Percentiles rank a stretch among this genome's conserved stretches.
phyloP scores from a whole-genome alignment of 2,888 invertebrate genomes.

The Hydropsyche betteni region DNA sequence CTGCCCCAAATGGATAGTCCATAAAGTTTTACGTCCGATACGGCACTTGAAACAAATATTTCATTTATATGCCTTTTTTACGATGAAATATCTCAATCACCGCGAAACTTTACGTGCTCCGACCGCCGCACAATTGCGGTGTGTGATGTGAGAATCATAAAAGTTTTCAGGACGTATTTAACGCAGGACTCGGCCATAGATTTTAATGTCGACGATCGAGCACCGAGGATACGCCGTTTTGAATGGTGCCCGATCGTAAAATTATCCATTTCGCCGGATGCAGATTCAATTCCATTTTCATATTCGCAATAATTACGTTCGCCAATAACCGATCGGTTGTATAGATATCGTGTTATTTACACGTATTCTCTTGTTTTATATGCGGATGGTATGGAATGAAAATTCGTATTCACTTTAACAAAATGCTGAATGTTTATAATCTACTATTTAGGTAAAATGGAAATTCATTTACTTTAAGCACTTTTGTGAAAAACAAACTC shows the following conservation, averaged over 20 bases:
- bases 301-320: too few species aligned
- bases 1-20: neutral
- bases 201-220: neutral
- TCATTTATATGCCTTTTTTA: constrained; percentile 23
- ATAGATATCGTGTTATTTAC: too few species aligned
- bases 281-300: too few species aligned
- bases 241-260: constrained; percentile 6
- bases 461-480: too few species aligned
- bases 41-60: constrained; percentile 20
- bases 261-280: neutral
- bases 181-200: constrained; percentile 6
- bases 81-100: constrained; percentile 42
- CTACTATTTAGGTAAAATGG: too few species aligned
- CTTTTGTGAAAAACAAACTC: too few species aligned
- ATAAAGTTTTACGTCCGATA: constrained; percentile 28
- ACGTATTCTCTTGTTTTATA: too few species aligned
- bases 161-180: constrained; percentile 22
- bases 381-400: too few species aligned
- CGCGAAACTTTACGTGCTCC: constrained; percentile 35
- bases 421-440: too few species aligned
- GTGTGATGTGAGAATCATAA: constrained; percentile 39
- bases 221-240: neutral
- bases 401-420: too few species aligned
- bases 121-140: constrained; percentile 5
- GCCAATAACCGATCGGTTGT: too few species aligned